Evolutionary conservation across 30 jellyfish, hydroid and myxozoan species (phyloP), one percentile per base, ranked within the genome.

Genomic region (Pseudorhiza aurosa): DNA sequence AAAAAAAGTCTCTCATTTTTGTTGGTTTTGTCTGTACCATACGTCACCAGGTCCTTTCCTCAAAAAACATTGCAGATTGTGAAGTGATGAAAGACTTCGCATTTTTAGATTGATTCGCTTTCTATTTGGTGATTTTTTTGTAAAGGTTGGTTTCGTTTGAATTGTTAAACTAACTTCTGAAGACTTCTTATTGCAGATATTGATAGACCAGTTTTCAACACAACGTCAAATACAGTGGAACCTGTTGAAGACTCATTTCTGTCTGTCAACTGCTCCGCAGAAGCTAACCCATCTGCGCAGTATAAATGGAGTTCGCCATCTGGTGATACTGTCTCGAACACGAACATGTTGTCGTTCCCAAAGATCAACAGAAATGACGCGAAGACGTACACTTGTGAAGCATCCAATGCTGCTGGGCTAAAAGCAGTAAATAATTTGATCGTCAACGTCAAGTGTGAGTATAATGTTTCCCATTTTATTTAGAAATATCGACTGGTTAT

Each of bases 351-450:
- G 36, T 43, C 60, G 15, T 18, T 69, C 45, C 45, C 49, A 18
- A 31, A 36, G 25, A 44, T 69, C 3, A 27, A 57, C 22, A 72
- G 71, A 35, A 76, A 39, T 39, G 37, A 76, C 22, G 31, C 77
- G 4, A 75, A 75, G 25, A 30, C 62, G 4, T 76, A 76, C 63
- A 56, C 42, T n/a, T 76, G 88, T 39, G 15, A 11, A 8, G 79
- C 67, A 14, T 15, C 50, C 11, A 76, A 76, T 58, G 5, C 63
- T 33, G 88, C 80, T 1, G 88, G 88, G 18, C 12, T 21, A 40
- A 56, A 40, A 14, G 28, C 32, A 8, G 4, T 75, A 1, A 5
- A 30, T 0, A n/a, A 22, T 15, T 25, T 57, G 19, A 51, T 75
- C 1, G 55, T 51, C 4, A 39, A 49, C 33, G 75, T 73, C 7